These are phyloP conservation scores for Puntigrus tetrazona DNA, from an alignment of 2,113 vertebrate genomes.

Conservation along the genomic window DNA sequence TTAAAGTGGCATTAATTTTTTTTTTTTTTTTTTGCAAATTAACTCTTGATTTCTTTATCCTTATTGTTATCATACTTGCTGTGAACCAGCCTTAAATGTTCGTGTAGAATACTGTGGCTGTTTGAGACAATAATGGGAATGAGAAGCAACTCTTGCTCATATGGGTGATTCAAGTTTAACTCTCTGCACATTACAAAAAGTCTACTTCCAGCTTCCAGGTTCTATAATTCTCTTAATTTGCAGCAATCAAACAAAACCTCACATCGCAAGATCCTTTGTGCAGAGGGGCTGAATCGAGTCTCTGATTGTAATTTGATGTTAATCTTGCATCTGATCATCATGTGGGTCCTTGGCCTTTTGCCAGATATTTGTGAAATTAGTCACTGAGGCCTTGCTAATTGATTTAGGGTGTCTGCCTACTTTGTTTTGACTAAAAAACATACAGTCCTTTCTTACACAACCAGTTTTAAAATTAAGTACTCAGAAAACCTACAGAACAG, in stretches of 20 bases:
- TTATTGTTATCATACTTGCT: not conserved
- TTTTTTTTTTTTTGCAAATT: too few relatives aligned
- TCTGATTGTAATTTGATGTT: conserved; percentile 28
- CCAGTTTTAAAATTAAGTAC: conserved; percentile 3
- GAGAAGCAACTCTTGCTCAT: not conserved
- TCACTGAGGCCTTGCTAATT: conserved; percentile 28
- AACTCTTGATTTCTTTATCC: too few relatives aligned
- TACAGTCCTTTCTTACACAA: not conserved
- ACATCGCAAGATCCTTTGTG: not conserved
- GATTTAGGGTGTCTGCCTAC: conserved; percentile 15
- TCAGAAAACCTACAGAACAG: not conserved
- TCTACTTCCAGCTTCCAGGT: not conserved
- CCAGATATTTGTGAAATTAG: conserved; percentile 29
- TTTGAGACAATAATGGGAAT: not conserved
- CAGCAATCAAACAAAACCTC: not conserved
- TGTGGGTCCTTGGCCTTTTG: not conserved
- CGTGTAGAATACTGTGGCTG: not conserved
- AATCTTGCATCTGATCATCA: conserved; percentile 28
- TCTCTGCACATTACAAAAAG: not conserved
- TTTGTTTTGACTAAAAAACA: not conserved
- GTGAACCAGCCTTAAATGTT: not conserved
- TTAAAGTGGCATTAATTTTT: too few relatives aligned
- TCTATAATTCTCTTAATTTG: conserved; percentile 12
- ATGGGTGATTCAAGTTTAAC: not conserved
- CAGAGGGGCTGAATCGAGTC: not conserved